Percentiles rank a stretch among this genome's conserved stretches.
phyloP scores from a whole-genome alignment of 2,888 invertebrate species.

The Cephus sareptanus region DNA sequence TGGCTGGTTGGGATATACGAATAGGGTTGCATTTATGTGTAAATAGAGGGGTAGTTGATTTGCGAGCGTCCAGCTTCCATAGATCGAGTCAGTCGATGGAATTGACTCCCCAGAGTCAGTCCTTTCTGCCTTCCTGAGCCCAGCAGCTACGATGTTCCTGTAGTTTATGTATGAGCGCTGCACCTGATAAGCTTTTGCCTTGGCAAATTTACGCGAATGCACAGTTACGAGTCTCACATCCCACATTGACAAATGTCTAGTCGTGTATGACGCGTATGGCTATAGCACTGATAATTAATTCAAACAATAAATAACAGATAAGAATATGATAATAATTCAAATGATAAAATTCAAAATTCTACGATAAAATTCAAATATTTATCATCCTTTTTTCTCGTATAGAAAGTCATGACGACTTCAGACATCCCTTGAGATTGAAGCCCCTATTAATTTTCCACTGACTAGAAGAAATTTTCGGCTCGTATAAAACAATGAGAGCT shows the following conservation, averaged over 20 bases:
- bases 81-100: conserved; percentile 53
- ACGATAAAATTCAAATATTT: neutral
- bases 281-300: neutral
- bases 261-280: neutral
- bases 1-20: neutral
- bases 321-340: neutral
- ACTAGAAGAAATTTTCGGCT: neutral
- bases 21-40: neutral
- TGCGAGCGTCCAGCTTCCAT: conserved; percentile 54
- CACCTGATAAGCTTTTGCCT: neutral
- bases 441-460: neutral
- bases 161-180: neutral
- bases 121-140: conserved; percentile 52
- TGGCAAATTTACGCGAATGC: neutral
- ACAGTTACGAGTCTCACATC: neutral
- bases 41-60: conserved; percentile 45
- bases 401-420: neutral
- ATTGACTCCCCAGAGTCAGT: conserved; percentile 54
- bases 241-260: neutral
- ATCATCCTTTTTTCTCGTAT: neutral
- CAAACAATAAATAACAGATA: neutral
- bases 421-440: neutral
- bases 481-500: neutral
- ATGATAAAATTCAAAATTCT: neutral
- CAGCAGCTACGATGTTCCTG: conserved; percentile 40